Conservation (phyloP, 2,888 invertebrate species). For the Odontomyia ornata region DNA sequence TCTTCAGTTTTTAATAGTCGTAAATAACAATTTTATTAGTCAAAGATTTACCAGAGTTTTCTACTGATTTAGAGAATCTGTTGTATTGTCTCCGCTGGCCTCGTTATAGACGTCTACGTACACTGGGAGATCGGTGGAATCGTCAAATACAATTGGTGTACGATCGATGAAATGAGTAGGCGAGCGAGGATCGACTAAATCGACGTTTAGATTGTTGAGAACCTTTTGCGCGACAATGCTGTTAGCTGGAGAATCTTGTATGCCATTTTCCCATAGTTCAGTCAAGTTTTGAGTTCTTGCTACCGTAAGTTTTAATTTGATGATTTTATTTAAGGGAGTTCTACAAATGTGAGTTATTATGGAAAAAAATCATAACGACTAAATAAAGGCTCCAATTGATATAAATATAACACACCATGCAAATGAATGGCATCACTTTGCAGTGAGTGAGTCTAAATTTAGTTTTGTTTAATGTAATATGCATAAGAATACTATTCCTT, state of each 20-base stretch:
- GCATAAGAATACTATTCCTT: too few relatives aligned
- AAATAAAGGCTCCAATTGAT: too few relatives aligned
- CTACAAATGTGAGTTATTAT: conserved; percentile 43
- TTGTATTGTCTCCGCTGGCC: neutral
- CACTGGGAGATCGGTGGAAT: conserved; percentile 29
- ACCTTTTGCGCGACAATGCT: conserved; percentile 23
- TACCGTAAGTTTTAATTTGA: conserved; percentile 1
- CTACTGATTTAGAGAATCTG: conserved; percentile 44
- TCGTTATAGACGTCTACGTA: neutral
- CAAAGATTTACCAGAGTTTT: conserved; percentile 40
- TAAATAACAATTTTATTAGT: conserved; percentile 34
- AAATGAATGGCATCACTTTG: too few relatives aligned
- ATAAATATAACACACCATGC: too few relatives aligned
- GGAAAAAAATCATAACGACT: too few relatives aligned
- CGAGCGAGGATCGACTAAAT: conserved; percentile 49
- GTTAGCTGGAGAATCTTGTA: neutral
- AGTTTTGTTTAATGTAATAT: too few relatives aligned
- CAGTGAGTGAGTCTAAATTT: too few relatives aligned
- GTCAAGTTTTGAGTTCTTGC: conserved; percentile 28
- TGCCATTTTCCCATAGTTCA: neutral
- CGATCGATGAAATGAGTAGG: conserved; percentile 47
- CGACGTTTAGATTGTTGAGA: neutral
- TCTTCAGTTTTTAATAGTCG: conserved; percentile 44
- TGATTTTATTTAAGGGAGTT: conserved; percentile 46
- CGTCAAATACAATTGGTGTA: conserved; percentile 48